Evolutionary conservation across 2,797 vertebrate species (phyloP), one percentile per base, ranked within the genome.

Genomic region (Amblyraja radiata): DNA sequence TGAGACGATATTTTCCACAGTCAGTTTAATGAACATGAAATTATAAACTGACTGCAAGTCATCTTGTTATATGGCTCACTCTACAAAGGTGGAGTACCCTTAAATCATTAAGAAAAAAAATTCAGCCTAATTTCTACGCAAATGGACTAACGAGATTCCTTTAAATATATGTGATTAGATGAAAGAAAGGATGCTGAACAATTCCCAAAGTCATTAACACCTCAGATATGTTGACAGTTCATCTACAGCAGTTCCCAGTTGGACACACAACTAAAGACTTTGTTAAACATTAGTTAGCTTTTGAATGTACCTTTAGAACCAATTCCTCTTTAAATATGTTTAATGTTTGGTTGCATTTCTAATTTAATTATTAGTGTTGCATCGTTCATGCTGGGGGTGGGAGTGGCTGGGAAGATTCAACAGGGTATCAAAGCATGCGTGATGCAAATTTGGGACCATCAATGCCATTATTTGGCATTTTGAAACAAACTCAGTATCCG

Each of bases 161-260:
- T 88, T 88, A 36, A 88, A 88, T 88, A 68, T 65, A 63, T 68
- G 21, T 88, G 14, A 9, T 68, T 88, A 88, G 36, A 68, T 88
- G n/a, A 68, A 68, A 88, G 84, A 86, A 86, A 86, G 54, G 83
- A 86, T 65, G 61, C 61, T 88, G 58, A 65, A 58, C 54, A 83
- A 88, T 7, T 36, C 14, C n/a, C n/a, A 3, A 88, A 88, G 63
- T 88, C 84, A 36, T 88, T 68, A 88, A 36, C 63, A 88, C 84
- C 84, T 68, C 32, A 63, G n/a, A 65, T 36, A 21, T 68, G 84
- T 88, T 88, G 18, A n/a, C 84, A 88, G 84, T 63, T 88, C n/a
- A 86, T 63, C 28, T 58, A 32, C 58, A 86, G 58, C 58, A 36
- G 84, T 32, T 14, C 61, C 32, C 84, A 65, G 61, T 88, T 88